Conservation (phyloP, 2,797 vertebrate species). For the Chelon auratus region DNA sequence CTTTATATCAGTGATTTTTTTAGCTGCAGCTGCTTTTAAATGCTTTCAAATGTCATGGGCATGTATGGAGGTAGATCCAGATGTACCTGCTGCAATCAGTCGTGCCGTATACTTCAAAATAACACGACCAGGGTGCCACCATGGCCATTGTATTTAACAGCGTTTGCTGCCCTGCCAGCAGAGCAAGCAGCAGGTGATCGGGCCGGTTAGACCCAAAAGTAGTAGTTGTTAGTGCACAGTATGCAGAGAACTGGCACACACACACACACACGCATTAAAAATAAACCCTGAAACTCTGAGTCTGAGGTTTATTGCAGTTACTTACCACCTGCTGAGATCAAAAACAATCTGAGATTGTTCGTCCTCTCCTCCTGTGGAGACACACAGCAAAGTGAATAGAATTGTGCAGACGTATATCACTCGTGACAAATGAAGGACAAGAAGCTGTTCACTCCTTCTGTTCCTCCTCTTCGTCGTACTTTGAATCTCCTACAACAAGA, state of each 20-base stretch:
- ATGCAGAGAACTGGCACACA: not conserved
- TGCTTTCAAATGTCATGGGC: slow-evolving; percentile 14
- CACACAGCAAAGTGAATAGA: slow-evolving; percentile 12
- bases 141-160: not conserved
- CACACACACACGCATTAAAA: not conserved
- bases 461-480: slow-evolving; percentile 11
- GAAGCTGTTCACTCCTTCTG: slow-evolving; percentile 6
- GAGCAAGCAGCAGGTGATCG: slow-evolving; percentile 22
- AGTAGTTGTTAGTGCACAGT: not conserved
- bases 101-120: not conserved
- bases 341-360: slow-evolving; percentile 29
- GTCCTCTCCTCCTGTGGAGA: slow-evolving; percentile 22
- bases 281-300: not conserved
- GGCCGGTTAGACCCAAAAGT: not conserved
- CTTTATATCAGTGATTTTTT: not conserved
- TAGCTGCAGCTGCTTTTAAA: slow-evolving; percentile 1
- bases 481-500: slow-evolving; percentile 32
- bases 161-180: not conserved
- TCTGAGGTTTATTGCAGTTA: slow-evolving; percentile 6
- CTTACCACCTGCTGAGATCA: slow-evolving; percentile 34
- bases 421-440: slow-evolving; percentile 49
- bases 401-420: not conserved
- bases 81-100: not conserved
- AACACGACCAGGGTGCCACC: not conserved
- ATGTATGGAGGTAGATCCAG: slow-evolving; percentile 2